Base-by-base conservation (phyloP, 1,140 invertebrate species). In the Ylistrum balloti region DNA sequence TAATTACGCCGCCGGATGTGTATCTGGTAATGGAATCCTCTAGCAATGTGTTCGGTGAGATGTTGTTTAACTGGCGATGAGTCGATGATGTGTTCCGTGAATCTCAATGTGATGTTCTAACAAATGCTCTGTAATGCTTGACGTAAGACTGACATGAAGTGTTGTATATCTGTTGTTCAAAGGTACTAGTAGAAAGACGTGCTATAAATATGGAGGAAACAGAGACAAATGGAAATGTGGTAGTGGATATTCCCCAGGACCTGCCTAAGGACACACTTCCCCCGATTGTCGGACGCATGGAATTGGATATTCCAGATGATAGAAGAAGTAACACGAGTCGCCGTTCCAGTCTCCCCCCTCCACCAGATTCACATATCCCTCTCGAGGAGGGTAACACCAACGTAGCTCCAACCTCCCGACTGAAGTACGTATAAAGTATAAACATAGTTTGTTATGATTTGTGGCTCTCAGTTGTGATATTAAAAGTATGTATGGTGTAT, bases 271-370 rank as follows among this genome's bases (percentile, higher is more conserved):
- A 74, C 56, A 74, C n/a, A 11, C 56, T 74, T n/a, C 56, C 56
- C 17, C 56, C 56, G n/a, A 74, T 17, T 11, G 56, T 9, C 1
- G 56, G 56, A 9, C 22, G 15, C 22, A 28, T 74, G 56, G 56
- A 74, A 11, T 11, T 74, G 22, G 56, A 74, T 9, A n/a, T 74
- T 7, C 56, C 56, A 9, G 56, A 74, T 28, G 56, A 74, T 28
- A 74, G 56, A 11, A 74, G 56, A n/a, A 74, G 56, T 74, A 74
- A 74, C 56, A 74, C 56, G 2, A 74, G 56, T n/a, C 56, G 56
- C 22, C 56, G 56, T 74, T 74, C 56, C 56, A 74, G 56, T 74
- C 56, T 74, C 22, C 56, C 56, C 56, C 56, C 56, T 74, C 56
- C 56, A 17, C 56, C 56, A 74, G 56, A 74, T 28, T n/a, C 56